Conservation (phyloP, 1,140 invertebrate species). For the Nasonia giraulti region DNA sequence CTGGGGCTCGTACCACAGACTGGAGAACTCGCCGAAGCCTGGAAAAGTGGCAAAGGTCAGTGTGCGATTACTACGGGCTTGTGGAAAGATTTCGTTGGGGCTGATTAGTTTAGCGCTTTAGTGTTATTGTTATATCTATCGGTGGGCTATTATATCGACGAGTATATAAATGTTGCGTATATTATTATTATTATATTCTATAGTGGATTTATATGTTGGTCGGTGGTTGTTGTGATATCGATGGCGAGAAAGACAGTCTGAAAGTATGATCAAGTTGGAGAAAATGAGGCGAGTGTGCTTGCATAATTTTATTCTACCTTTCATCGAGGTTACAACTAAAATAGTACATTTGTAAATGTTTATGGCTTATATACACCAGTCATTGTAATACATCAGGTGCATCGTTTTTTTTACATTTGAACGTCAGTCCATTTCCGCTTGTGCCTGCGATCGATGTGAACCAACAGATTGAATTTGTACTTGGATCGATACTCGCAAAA, state of each 20-base stretch:
- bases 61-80: neutral
- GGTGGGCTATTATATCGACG: too few relatives aligned
- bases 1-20: slow-evolving; percentile 38
- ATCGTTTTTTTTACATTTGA: too few relatives aligned
- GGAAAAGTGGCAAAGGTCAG: neutral
- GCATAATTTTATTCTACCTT: neutral
- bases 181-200: too few relatives aligned
- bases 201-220: too few relatives aligned
- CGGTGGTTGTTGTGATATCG: too few relatives aligned
- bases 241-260: too few relatives aligned
- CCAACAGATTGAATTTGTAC: slow-evolving; percentile 52
- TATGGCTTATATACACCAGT: too few relatives aligned
- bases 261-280: neutral
- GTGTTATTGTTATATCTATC: too few relatives aligned
- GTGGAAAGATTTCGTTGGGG: neutral
- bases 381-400: too few relatives aligned
- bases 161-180: too few relatives aligned
- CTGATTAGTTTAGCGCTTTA: neutral
- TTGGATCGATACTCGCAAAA: slow-evolving; percentile 59
- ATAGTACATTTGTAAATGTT: too few relatives aligned
- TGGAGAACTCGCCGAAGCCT: neutral
- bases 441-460: slow-evolving; percentile 37
- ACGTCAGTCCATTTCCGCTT: neutral
- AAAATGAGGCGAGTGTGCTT: neutral
- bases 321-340: neutral